Conservation (phyloP, 2,888 invertebrate genomes). For the Orthonevra nobilis region DNA sequence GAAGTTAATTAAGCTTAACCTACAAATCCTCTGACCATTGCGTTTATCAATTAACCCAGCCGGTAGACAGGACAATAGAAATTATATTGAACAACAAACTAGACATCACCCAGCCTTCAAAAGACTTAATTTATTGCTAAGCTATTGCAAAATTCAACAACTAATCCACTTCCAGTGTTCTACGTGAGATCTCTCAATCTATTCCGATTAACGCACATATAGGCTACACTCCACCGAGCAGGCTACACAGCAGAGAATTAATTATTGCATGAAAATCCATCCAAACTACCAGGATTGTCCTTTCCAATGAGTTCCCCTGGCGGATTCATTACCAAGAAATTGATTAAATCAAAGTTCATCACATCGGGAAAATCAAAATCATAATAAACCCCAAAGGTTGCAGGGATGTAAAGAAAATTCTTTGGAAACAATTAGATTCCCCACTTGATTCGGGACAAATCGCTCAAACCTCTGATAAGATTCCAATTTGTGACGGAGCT, state of each 20-base stretch:
- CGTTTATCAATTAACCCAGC: no score
- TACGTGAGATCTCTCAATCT: slow-evolving; percentile 5
- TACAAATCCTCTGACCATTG: no score
- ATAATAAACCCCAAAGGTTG: no score
- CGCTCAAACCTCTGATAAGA: not conserved
- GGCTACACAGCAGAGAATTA: slow-evolving; percentile 39
- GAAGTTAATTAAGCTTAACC: no score
- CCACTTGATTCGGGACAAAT: not conserved
- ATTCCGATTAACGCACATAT: slow-evolving; percentile 1
- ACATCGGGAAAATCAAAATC: not conserved
- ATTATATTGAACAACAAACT: no score
- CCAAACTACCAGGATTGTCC: slow-evolving; percentile 18
- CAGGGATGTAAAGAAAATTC: no score
- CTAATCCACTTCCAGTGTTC: slow-evolving; percentile 24
- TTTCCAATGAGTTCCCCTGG: slow-evolving; percentile 18
- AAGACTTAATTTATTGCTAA: slow-evolving; percentile 19
- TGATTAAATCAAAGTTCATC: slow-evolving; percentile 38
- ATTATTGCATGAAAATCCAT: slow-evolving; percentile 32
- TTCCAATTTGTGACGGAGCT: not conserved
- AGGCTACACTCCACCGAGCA: not conserved
- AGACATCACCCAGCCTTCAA: no score
- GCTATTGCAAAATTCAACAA: slow-evolving; percentile 29
- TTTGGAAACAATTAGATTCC: no score
- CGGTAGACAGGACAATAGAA: no score
- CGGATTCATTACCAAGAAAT: slow-evolving; percentile 14